Conservation (phyloP, 2,113 vertebrate genomes). For the Ascaphus truei region DNA sequence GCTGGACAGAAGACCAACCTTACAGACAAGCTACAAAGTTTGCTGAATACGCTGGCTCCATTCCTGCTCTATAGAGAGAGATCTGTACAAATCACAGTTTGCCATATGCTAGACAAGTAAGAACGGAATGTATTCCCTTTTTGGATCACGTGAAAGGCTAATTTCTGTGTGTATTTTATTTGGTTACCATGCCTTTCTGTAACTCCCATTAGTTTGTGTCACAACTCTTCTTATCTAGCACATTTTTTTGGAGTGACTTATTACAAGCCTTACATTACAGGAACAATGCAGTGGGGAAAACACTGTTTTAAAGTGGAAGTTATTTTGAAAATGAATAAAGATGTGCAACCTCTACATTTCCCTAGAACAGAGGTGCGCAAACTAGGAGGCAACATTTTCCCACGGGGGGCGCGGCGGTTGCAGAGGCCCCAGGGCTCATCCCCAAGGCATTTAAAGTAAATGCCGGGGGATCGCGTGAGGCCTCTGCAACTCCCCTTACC, state of each 20-base stretch:
- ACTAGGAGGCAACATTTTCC: too few relatives aligned
- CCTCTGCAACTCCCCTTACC: too few relatives aligned
- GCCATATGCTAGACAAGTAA: slow-evolving; percentile 88
- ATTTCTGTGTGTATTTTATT: not conserved
- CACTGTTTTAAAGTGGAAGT: too few relatives aligned
- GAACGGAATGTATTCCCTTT: slow-evolving; percentile 24
- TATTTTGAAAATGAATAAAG: too few relatives aligned
- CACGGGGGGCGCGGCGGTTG: too few relatives aligned
- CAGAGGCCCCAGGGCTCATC: too few relatives aligned
- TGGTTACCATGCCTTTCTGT: not conserved
- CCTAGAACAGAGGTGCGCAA: too few relatives aligned
- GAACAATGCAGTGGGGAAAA: too few relatives aligned
- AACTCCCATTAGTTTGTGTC: not conserved
- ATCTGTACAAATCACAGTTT: slow-evolving; percentile 81
- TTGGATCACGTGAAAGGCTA: not conserved
- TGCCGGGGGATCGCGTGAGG: too few relatives aligned
- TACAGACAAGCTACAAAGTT: slow-evolving; percentile 80
- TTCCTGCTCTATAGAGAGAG: slow-evolving; percentile 81
- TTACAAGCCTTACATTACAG: not conserved
- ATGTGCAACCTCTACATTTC: too few relatives aligned
- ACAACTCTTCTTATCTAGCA: not conserved
- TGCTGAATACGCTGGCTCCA: slow-evolving; percentile 83
- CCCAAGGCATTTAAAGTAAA: too few relatives aligned
- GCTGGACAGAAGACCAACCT: slow-evolving; percentile 83
- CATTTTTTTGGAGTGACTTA: not conserved